These are phyloP conservation scores for Drosophila parabipectinata DNA, from an alignment of 1,140 invertebrate species.

Conservation along the genomic window DNA sequence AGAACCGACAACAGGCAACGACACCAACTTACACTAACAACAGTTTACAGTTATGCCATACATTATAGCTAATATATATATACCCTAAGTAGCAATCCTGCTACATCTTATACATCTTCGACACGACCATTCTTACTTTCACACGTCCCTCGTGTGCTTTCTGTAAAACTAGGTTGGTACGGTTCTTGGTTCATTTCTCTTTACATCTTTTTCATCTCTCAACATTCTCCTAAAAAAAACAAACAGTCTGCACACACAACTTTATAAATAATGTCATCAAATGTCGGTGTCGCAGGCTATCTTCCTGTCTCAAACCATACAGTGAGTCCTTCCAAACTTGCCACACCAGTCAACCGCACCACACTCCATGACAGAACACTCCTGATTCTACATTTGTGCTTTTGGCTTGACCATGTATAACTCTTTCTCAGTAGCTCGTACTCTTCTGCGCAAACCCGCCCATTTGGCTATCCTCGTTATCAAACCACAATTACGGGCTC, in stretches of 20 bases:
- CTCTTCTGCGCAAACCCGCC: constrained; percentile 12
- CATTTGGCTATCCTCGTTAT: neutral
- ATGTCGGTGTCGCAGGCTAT: neutral
- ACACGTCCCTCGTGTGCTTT: too few species aligned
- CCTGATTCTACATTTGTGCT: too few species aligned
- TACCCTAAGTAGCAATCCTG: too few species aligned
- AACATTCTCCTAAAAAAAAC: too few species aligned
- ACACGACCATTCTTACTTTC: neutral
- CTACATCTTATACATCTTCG: neutral
- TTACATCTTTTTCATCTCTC: constrained; percentile 1
- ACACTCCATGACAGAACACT: neutral
- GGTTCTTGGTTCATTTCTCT: constrained; percentile 3
- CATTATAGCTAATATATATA: too few species aligned
- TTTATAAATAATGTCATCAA: constrained; percentile 10
- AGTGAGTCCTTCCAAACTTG: too few species aligned
- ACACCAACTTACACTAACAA: too few species aligned
- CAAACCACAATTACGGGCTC: too few species aligned
- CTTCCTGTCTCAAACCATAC: neutral
- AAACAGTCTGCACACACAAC: constrained; percentile 3
- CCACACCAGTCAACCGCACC: constrained; percentile 1
- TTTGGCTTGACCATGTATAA: constrained; percentile 2
- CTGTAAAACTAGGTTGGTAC: constrained; percentile 6
- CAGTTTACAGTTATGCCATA: too few species aligned
- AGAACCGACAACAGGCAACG: too few species aligned
- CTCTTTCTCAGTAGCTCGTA: constrained; percentile 11